Percentiles rank a stretch among this genome's conserved stretches.
Conservation (phyloP, 2,113 vertebrate genomes). For the Myodes glareolus region DNA sequence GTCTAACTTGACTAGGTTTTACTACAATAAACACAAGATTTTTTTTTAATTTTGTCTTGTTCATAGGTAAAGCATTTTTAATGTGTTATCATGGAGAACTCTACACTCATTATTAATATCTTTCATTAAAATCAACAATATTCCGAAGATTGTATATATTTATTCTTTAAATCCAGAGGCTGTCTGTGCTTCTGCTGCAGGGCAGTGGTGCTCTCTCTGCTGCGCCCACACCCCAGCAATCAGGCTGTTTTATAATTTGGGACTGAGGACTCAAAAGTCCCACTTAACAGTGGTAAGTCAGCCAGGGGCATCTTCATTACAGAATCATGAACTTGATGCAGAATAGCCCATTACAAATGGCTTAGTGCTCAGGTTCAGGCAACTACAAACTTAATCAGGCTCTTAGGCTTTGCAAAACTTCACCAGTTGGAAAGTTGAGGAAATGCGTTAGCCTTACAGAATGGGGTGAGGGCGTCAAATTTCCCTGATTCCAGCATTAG, state of each 20-base stretch:
- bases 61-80: not conserved
- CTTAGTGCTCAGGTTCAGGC: not conserved
- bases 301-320: not conserved
- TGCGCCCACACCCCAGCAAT: not conserved
- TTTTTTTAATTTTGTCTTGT: not conserved
- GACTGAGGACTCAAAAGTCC: not conserved
- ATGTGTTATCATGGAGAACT: not conserved
- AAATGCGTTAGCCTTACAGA: not conserved
- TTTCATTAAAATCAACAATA: not conserved
- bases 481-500: not conserved
- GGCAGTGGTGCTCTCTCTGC: not conserved
- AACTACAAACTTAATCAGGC: not conserved
- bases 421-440: not conserved
- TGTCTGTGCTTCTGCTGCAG: not conserved
- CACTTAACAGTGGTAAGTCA: not conserved
- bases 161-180: not conserved
- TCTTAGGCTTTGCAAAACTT: not conserved
- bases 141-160: not conserved
- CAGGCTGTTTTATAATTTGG: not conserved
- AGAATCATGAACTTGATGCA: not conserved
- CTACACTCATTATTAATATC: not conserved
- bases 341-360: not conserved
- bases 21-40: not conserved
- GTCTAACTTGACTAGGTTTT: slow-evolving; percentile 18
- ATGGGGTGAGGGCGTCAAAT: not conserved